Evolutionary conservation across 2,113 vertebrate species (phyloP).

Genomic region (Saguinus imperator): DNA sequence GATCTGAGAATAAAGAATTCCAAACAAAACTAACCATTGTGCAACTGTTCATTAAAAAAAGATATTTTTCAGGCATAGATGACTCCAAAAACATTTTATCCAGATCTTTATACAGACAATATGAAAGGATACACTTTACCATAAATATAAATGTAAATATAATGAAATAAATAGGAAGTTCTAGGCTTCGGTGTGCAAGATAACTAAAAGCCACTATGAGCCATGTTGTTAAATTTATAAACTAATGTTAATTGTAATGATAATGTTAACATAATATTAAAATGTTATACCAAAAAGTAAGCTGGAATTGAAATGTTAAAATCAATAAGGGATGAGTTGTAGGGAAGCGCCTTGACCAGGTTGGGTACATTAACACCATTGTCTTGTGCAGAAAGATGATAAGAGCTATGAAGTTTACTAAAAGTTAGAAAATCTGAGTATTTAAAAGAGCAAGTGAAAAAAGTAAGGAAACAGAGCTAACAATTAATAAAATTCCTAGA

Average conservation of each 20-base stretch:
- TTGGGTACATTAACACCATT: no score
- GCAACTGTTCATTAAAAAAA: not conserved
- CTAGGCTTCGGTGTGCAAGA: not conserved
- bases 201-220: not conserved
- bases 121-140: not conserved
- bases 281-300: not conserved
- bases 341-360: rapidly evolving
- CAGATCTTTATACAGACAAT: no score
- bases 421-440: not conserved
- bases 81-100: not conserved
- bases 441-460: not conserved
- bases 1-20: not conserved
- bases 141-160: not conserved
- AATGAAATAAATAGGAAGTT: not conserved
- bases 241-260: not conserved
- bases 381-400: not conserved
- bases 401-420: not conserved
- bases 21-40: not conserved
- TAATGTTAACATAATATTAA: not conserved
- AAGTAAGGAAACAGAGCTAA: not conserved
- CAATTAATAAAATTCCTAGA: not conserved
- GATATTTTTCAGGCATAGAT: not conserved
- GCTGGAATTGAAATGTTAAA: not conserved
- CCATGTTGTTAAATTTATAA: not conserved
- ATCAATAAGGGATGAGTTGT: rapidly evolving